A percentile compares a stretch with the other conserved stretches of the same genome.
These are phyloP conservation scores for Dyspetes luteomarginatus DNA, from an alignment of 2,888 invertebrate species.

Conservation along the genomic window DNA sequence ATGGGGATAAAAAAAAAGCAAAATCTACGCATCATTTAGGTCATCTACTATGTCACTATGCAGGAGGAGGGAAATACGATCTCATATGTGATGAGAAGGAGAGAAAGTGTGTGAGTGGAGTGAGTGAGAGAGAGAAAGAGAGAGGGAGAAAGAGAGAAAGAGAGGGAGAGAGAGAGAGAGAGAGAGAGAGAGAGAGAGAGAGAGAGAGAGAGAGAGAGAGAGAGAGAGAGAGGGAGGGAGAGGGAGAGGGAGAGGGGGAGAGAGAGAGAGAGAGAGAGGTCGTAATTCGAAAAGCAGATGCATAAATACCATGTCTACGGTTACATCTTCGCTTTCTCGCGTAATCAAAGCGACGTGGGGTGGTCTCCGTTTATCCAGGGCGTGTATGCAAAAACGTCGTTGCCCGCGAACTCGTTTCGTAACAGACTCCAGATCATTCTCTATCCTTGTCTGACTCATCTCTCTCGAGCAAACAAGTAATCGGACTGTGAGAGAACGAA, in stretches of 20 bases:
- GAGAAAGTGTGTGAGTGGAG: too few species aligned
- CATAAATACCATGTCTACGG: constrained; percentile 62
- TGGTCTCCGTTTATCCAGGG: constrained; percentile 62
- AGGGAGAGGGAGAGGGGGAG: too few species aligned
- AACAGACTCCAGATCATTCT: constrained; percentile 20
- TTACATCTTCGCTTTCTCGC: constrained; percentile 60
- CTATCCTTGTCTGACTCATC: constrained; percentile 1
- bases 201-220: too few species aligned
- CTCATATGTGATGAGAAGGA: too few species aligned
- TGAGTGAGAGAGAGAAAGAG: background rate
- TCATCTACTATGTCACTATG: too few species aligned
- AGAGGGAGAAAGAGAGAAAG: background rate
- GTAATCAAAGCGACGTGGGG: constrained; percentile 62
- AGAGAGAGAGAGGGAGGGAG: too few species aligned
- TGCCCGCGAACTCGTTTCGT: constrained; percentile 58
- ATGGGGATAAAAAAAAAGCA: too few species aligned
- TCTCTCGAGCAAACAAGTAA: constrained; percentile 52
- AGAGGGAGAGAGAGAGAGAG: background rate
- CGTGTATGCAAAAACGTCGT: constrained; percentile 40
- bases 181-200: too few species aligned
- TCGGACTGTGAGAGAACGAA: constrained; percentile 32
- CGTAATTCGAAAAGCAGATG: constrained; percentile 52
- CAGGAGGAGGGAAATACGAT: too few species aligned
- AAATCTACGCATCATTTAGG: too few species aligned
- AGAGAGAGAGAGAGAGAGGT: constrained; percentile 41